Percentiles rank a stretch among this genome's conserved stretches.
Evolutionary conservation across 2,113 vertebrate genomes (phyloP).

Genomic region (Rattus norvegicus): DNA sequence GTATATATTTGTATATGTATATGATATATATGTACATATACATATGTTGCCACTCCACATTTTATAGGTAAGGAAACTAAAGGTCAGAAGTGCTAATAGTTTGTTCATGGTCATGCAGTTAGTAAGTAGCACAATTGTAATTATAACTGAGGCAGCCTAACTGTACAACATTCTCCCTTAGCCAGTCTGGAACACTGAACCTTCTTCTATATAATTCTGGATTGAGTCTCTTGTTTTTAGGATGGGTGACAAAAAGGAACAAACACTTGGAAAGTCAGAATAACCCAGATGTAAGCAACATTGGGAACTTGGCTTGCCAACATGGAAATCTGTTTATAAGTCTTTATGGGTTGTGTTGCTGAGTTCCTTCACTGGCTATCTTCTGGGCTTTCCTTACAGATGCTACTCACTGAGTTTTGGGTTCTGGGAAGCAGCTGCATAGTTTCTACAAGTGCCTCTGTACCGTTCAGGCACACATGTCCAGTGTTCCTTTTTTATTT

Average conservation of each 20-base stretch:
- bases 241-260: slow-evolving; percentile 73
- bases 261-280: slow-evolving; percentile 77
- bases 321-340: slow-evolving; percentile 71
- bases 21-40: neutral
- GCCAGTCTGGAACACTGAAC: neutral
- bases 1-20: neutral
- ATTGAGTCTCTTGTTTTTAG: slow-evolving; percentile 61
- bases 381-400: slow-evolving; percentile 60
- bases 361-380: slow-evolving; percentile 56
- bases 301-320: slow-evolving; percentile 71
- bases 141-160: neutral
- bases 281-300: slow-evolving; percentile 76
- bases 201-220: slow-evolving; percentile 8
- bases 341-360: slow-evolving; percentile 65
- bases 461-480: slow-evolving; percentile 68
- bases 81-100: neutral
- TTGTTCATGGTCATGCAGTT: neutral
- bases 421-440: slow-evolving; percentile 79
- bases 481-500: slow-evolving; percentile 51
- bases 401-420: slow-evolving; percentile 62
- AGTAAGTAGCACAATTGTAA: neutral
- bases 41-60: neutral
- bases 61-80: slow-evolving; percentile 25
- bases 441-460: slow-evolving; percentile 72
- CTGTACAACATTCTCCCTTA: neutral